Evolutionary conservation across 2,797 vertebrate genomes (phyloP), one percentile per base, ranked within the genome.

Genomic region (Sciaenops ocellatus): DNA sequence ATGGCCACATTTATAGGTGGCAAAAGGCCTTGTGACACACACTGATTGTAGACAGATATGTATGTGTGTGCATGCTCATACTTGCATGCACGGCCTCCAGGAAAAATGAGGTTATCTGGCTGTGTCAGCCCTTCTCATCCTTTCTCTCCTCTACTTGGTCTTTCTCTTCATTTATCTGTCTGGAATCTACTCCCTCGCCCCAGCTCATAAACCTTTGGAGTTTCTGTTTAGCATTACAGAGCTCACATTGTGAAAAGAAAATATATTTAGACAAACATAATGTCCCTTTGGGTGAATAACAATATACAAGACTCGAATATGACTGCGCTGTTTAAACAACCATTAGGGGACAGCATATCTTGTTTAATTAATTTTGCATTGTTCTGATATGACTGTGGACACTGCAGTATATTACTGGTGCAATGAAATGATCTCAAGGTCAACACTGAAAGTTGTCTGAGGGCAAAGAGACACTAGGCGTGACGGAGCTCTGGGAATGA

Each of bases 401-500:
- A 65, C n/a, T 65, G 74, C 76, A 87, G 85, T 82, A 63, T 86
- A 81, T 84, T 88, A 78, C 80, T 83, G 76, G 80, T 61, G 81
- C 68, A 73, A 76, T 72, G 76, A 78, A 87, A 87, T 87, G 77
- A 86, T 85, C 77, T 85, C 47, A 86, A 91, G 87, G 90, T 93
- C 89, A 92, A 78, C 77, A 74, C 2, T 73, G 64, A 83, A 76
- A 87, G 87, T 90, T 85, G 78, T 90, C 73, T 73, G 82, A 91
- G 90, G 90, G 89, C 88, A 91, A 88, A 93, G 86, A 89, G 84
- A 92, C 85, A 81, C 69, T 55, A 59, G 66, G 87, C 51, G 22
- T 84, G 87, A 86, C 71, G 26, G 54, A 80, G 82, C 67, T 79
- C 67, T 59, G 76, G 68, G 80, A 89, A 79, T 91, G 90, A 91